phyloP scores from a whole-genome alignment of 2,797 vertebrate species.

The Chloroceryle amazona region DNA sequence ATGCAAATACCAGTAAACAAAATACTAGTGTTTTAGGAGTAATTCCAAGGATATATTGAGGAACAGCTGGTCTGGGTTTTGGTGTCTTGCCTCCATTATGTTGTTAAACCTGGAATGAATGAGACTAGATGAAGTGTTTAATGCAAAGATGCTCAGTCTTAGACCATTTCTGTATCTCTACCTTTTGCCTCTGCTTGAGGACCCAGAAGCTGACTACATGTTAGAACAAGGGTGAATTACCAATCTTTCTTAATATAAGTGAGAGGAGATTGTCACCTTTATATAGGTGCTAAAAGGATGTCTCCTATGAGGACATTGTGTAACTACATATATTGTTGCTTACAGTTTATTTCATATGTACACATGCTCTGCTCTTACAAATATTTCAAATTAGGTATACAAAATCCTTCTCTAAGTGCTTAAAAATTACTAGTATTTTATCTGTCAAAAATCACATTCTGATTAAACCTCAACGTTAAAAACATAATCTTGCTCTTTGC shows the following conservation, averaged over 20 bases:
- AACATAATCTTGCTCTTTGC: conserved; percentile 15
- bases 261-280: background rate
- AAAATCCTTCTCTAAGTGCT: background rate
- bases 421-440: background rate
- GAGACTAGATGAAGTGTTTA: background rate
- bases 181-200: background rate
- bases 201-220: background rate
- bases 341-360: background rate
- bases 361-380: background rate
- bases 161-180: fast-evolving
- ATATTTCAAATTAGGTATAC: background rate
- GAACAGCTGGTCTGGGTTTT: background rate
- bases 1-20: background rate
- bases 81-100: background rate
- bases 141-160: background rate
- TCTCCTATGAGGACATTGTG: background rate
- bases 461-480: conserved; percentile 5
- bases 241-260: background rate
- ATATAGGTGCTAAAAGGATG: background rate
- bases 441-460: background rate
- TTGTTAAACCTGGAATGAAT: background rate
- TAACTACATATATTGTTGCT: background rate
- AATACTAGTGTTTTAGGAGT: background rate
- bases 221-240: background rate
- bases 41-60: background rate